phyloP scores from a whole-genome alignment of 2,113 vertebrate genomes.

The Carollia perspicillata region DNA sequence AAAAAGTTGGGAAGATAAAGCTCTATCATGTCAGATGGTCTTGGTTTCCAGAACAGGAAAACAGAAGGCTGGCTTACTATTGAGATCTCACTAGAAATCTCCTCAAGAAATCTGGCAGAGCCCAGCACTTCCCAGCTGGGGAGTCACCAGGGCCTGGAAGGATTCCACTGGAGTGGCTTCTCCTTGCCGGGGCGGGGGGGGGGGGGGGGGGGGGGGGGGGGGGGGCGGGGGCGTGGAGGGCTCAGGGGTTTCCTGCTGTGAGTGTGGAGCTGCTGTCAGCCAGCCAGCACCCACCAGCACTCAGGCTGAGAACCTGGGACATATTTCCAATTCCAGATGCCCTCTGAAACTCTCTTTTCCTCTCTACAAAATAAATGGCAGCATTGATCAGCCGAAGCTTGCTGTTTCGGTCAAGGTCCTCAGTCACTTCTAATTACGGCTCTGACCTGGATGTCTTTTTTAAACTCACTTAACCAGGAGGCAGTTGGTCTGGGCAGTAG shows the following conservation, averaged over 20 bases:
- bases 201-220: too few species aligned
- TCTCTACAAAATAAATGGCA: background rate
- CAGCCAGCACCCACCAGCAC: background rate
- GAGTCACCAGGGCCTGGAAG: fast-evolving
- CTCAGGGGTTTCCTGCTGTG: background rate
- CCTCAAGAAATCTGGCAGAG: background rate
- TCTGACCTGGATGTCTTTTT: background rate
- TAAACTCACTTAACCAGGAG: background rate
- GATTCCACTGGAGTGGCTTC: background rate
- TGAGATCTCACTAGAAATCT: background rate
- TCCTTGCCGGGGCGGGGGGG: too few species aligned
- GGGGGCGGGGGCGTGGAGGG: too few species aligned
- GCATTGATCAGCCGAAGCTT: background rate
- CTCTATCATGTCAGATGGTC: background rate
- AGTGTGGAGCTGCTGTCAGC: background rate
- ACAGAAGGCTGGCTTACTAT: background rate
- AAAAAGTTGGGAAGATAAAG: background rate
- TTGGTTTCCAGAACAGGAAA: background rate
- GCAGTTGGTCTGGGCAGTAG: background rate
- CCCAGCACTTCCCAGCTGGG: background rate
- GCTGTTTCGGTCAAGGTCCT: background rate
- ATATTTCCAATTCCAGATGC: fast-evolving
- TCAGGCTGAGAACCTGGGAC: background rate
- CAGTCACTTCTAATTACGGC: background rate
- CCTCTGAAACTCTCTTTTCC: background rate